Evolutionary conservation across 2,888 invertebrate genomes (phyloP).

Genomic region (Lamellibrachia satsuma): DNA sequence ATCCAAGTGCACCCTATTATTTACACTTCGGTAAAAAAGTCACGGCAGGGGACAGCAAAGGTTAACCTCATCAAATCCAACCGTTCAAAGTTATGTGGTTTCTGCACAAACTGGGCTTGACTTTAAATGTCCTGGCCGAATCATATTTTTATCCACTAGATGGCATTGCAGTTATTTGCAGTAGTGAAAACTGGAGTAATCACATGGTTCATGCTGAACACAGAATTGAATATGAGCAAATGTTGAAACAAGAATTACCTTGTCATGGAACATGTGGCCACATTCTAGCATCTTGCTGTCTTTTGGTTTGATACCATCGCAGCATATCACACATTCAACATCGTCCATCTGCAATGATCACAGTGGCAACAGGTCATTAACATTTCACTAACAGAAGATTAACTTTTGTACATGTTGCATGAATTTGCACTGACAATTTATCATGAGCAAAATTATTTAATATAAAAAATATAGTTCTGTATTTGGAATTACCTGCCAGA

Average conservation of each 20-base stretch:
- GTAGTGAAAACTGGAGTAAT: neutral
- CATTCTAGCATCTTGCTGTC: neutral
- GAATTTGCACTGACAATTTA: neutral
- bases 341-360: slow-evolving; percentile 37
- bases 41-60: too few species aligned
- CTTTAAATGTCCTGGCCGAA: neutral
- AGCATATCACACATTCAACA: slow-evolving; percentile 37
- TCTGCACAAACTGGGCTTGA: neutral
- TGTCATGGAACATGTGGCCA: slow-evolving; percentile 8
- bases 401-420: neutral
- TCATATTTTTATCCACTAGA: neutral
- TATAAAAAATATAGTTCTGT: too few species aligned
- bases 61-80: too few species aligned
- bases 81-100: too few species aligned
- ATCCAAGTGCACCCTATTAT: too few species aligned
- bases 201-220: neutral
- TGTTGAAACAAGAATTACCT: neutral
- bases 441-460: neutral
- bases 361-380: neutral
- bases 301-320: neutral
- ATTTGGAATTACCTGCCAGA: too few species aligned
- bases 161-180: neutral
- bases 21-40: too few species aligned
- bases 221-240: neutral
- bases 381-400: neutral